Percentiles rank a stretch among this genome's conserved stretches.
Evolutionary conservation across 2,113 vertebrate species (phyloP).

Genomic region (Ariopsis seemanni): DNA sequence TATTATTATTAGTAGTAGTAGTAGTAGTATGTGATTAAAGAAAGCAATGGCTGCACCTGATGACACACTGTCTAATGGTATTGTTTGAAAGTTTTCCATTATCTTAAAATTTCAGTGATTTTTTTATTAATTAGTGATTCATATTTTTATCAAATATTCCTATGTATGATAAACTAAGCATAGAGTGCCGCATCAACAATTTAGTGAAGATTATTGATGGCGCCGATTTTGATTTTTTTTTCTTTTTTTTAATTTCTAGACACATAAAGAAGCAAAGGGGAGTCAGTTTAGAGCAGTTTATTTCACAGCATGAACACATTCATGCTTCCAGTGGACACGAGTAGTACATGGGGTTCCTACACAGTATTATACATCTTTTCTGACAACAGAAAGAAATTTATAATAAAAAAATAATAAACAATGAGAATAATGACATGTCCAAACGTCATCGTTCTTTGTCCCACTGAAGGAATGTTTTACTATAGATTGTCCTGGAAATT

Average conservation of each 20-base stretch:
- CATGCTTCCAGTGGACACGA: constrained; percentile 28
- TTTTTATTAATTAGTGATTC: not conserved
- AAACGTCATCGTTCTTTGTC: constrained; percentile 25
- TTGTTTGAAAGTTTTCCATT: too few relatives aligned
- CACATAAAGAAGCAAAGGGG: constrained; percentile 10
- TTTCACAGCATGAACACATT: constrained; percentile 44
- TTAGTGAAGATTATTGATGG: not conserved
- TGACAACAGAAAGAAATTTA: constrained; percentile 40
- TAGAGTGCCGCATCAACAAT: not conserved
- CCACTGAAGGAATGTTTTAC: constrained; percentile 19
- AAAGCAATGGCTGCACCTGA: not conserved
- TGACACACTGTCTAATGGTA: not conserved
- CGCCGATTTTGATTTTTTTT: not conserved
- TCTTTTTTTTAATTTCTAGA: not conserved
- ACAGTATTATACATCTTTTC: constrained; percentile 42
- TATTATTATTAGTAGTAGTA: not conserved
- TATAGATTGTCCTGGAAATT: not conserved
- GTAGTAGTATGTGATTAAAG: not conserved
- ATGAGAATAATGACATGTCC: constrained; percentile 9
- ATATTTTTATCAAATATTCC: not conserved
- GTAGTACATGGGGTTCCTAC: constrained; percentile 32
- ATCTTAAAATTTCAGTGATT: not conserved
- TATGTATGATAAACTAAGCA: not conserved
- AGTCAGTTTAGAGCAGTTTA: constrained; percentile 30
- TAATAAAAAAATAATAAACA: constrained; percentile 23